phyloP scores from a whole-genome alignment of 2,797 vertebrate species.

The Dryobates pubescens region DNA sequence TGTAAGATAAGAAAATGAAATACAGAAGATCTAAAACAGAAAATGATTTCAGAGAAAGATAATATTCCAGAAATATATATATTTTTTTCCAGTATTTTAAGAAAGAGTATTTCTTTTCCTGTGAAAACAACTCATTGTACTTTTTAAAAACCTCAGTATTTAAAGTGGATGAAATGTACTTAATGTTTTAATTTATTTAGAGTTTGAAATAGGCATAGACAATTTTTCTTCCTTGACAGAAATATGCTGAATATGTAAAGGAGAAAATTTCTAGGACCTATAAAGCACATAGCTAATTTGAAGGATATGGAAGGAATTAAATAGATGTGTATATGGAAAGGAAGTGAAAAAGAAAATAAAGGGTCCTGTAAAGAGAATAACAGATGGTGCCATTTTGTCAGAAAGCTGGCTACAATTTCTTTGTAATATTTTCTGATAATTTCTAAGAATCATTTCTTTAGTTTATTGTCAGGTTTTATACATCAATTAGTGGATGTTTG shows the following conservation, averaged over 20 bases:
- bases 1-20: slow-evolving; percentile 26
- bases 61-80: neutral
- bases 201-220: neutral
- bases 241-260: slow-evolving; percentile 7
- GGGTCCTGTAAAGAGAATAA: neutral
- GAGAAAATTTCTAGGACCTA: slow-evolving; percentile 10
- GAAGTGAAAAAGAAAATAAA: slow-evolving; percentile 17
- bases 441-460: slow-evolving; percentile 5
- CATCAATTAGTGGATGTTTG: neutral
- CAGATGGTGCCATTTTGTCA: slow-evolving; percentile 16
- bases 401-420: slow-evolving; percentile 12
- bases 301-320: slow-evolving; percentile 21
- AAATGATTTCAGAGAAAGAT: neutral
- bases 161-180: neutral
- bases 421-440: slow-evolving; percentile 7
- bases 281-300: neutral
- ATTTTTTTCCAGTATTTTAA: neutral
- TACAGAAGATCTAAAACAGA: neutral
- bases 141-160: neutral
- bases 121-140: neutral
- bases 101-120: neutral
- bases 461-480: slow-evolving; percentile 6
- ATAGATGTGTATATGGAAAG: neutral
- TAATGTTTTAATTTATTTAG: neutral
- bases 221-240: neutral